Evolutionary conservation across 2,797 vertebrate species (phyloP).

Genomic region (Cynodonichthys magdalenae): DNA sequence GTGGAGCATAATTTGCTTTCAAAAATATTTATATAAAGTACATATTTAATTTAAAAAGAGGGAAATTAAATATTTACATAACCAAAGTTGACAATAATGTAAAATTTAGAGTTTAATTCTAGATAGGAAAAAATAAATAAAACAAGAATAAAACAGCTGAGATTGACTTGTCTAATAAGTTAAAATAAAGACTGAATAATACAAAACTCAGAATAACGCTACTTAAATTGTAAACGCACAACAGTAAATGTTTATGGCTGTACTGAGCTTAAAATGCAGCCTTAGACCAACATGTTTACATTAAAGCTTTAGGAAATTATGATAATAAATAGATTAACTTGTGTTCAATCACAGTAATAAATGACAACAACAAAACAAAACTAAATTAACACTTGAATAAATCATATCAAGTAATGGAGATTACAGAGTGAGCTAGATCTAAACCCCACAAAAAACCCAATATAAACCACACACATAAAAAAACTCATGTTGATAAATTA

Average conservation of each 20-base stretch:
- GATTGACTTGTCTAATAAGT: too few relatives aligned
- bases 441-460: neutral
- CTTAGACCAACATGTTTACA: too few relatives aligned
- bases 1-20: slow-evolving; percentile 17
- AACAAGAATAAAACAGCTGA: too few relatives aligned
- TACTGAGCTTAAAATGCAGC: too few relatives aligned
- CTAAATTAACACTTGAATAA: neutral
- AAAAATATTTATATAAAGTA: slow-evolving; percentile 8
- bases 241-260: too few relatives aligned
- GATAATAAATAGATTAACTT: neutral
- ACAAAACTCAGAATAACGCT: too few relatives aligned
- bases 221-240: too few relatives aligned
- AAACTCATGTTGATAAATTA: neutral
- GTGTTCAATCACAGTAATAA: neutral
- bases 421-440: too few relatives aligned
- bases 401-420: neutral
- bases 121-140: too few relatives aligned
- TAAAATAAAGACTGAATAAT: too few relatives aligned
- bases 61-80: slow-evolving; percentile 4
- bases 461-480: neutral
- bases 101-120: too few relatives aligned
- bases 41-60: neutral
- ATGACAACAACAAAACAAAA: neutral
- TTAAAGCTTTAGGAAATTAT: too few relatives aligned
- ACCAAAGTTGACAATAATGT: neutral